Evolutionary conservation across 1,140 invertebrate species (phyloP), one percentile per base, ranked within the genome.

Genomic region (Anastrepha obliqua): DNA sequence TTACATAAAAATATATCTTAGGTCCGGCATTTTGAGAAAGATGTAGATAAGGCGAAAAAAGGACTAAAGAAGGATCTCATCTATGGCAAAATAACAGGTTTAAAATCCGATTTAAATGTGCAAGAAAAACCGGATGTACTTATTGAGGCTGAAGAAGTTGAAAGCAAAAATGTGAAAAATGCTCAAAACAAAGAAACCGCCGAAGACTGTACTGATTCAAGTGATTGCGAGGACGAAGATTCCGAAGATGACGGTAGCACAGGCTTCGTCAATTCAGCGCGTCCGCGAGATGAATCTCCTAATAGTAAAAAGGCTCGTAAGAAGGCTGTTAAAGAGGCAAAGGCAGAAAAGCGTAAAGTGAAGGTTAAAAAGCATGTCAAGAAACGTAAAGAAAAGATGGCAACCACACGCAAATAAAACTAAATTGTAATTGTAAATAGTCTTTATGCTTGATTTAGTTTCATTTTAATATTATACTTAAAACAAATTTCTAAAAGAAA

Each of bases 321-420:
- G 90, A 97, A 98, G 90, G 96, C 95, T 9, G 94, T 98, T 0
- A 98, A 98, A 93, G 97, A 98, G 86, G 96, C 96, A 85, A 96
- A 98, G 92, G 96, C 98, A 20, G 98, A 99, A 90, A 99, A 98
- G 92, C 95, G 98, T 74, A 97, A 99, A 95, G 95, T 94, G 0
- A 99, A 99, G 95, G 95, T 98, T 2, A 99, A 99, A 89, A 99
- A 99, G 94, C 98, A 99, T 94, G 94, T 99, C 0, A 99, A 99
- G 91, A 99, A 99, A 91, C 95, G 96, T 90, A 96, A 97, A 93
- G 96, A 97, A 90, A 98, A 96, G 92, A 91, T 94, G 4, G 90
- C 90, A 42, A 91, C 87, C 86, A 89, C 91, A 11, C 94, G 94
- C 85, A 94, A 94, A 87, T 88, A 87, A 20, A 39, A 5, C 29